A percentile compares a stretch with the other conserved stretches of the same genome.
phyloP scores from a whole-genome alignment of 2,888 invertebrate species.

The Synergus gifuensis region DNA sequence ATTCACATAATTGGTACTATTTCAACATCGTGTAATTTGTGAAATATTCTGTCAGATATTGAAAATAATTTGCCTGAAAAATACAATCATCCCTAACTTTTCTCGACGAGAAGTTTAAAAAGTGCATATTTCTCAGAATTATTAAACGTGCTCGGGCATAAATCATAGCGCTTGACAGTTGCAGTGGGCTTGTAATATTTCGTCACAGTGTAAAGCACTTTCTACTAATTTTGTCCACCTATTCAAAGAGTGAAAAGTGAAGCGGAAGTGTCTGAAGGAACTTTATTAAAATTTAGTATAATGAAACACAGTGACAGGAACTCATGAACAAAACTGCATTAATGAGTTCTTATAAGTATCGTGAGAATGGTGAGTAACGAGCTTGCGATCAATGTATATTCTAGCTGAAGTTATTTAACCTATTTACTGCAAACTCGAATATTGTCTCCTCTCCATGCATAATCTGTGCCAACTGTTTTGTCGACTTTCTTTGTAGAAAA shows the following conservation, averaged over 20 bases:
- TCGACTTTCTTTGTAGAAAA: too few species aligned
- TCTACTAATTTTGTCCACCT: slow-evolving; percentile 14
- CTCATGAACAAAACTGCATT: neutral
- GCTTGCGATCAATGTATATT: neutral
- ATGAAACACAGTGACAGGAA: neutral
- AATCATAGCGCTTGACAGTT: slow-evolving; percentile 25
- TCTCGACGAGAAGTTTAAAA: neutral
- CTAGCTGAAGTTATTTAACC: neutral
- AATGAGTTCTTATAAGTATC: neutral
- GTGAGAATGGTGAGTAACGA: neutral
- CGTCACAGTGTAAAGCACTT: slow-evolving; percentile 2
- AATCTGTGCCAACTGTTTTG: neutral
- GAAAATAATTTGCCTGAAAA: too few species aligned
- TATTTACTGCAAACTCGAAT: neutral
- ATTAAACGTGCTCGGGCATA: slow-evolving; percentile 23
- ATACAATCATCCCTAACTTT: neutral
- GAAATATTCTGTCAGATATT: too few species aligned
- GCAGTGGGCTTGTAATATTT: slow-evolving; percentile 31
- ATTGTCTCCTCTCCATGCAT: neutral
- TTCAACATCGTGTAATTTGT: too few species aligned
- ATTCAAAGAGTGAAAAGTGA: neutral
- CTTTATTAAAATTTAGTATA: slow-evolving; percentile 2
- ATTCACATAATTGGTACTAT: too few species aligned
- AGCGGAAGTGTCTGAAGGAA: neutral
- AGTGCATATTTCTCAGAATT: slow-evolving; percentile 22